phyloP scores from a whole-genome alignment of 2,888 invertebrate species.

The Lacanobia oleracea region DNA sequence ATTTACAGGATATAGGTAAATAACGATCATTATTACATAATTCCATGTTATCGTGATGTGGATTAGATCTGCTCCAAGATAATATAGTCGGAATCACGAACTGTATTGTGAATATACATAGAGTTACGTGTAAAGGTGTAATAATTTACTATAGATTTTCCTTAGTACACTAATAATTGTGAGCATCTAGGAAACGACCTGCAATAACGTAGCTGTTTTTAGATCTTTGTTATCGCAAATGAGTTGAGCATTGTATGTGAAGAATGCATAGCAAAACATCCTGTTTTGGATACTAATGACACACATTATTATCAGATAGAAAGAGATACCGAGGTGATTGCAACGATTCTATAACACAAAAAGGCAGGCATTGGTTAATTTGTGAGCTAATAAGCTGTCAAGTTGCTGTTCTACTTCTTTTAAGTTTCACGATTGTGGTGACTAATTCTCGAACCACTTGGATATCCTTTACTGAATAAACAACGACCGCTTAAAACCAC shows the following conservation, averaged over 20 bases:
- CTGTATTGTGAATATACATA: conserved; percentile 54
- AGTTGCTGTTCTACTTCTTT: too few species aligned
- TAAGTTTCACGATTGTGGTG: too few species aligned
- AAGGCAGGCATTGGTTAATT: too few species aligned
- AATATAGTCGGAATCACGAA: conserved; percentile 64
- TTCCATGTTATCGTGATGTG: conserved; percentile 53
- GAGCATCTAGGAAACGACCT: conserved; percentile 30
- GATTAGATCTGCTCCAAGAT: conserved; percentile 53
- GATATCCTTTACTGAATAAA: too few species aligned
- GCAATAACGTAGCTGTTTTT: conserved; percentile 14
- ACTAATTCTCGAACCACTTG: too few species aligned
- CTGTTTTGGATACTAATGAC: conserved; percentile 4
- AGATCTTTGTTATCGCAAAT: conserved; percentile 38
- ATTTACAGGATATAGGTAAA: conserved; percentile 39
- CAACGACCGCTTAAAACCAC: too few species aligned
- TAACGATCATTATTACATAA: conserved; percentile 53
- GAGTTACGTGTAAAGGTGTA: conserved; percentile 33
- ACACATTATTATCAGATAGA: background rate
- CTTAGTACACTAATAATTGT: conserved; percentile 36
- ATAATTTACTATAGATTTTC: conserved; percentile 48
- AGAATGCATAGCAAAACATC: conserved; percentile 33
- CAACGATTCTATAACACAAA: too few species aligned
- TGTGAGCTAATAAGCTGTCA: too few species aligned
- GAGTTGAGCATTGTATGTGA: conserved; percentile 21
- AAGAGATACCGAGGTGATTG: background rate